These are phyloP conservation scores for Pelodytes ibericus DNA, from an alignment of 2,797 vertebrate genomes.

Conservation along the genomic window DNA sequence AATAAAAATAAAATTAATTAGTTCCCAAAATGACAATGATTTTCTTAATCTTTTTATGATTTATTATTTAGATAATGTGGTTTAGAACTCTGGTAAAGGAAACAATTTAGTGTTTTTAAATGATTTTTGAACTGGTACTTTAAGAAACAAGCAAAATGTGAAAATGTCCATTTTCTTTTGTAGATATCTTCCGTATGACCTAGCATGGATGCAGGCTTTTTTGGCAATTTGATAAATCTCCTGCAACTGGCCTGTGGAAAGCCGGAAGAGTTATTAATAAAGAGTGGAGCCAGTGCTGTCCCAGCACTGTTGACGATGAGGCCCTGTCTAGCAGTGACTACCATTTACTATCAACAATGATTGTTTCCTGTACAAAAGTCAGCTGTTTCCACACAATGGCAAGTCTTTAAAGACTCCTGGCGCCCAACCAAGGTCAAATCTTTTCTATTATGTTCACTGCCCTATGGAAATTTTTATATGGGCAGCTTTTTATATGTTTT, in stretches of 20 bases:
- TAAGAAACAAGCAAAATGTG: too few species aligned
- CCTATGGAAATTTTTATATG: slow-evolving; percentile 65
- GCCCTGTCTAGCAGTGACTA: slow-evolving; percentile 45
- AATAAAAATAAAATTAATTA: too few species aligned
- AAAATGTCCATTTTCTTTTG: too few species aligned
- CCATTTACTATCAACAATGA: slow-evolving; percentile 64
- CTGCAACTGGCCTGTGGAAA: slow-evolving; percentile 1
- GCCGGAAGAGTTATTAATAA: slow-evolving; percentile 51
- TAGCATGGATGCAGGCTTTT: slow-evolving; percentile 17
- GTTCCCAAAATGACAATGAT: too few species aligned
- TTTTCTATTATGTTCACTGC: slow-evolving; percentile 67
- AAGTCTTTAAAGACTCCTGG: slow-evolving; percentile 63
- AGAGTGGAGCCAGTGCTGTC: slow-evolving; percentile 50
- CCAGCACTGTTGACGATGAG: slow-evolving; percentile 50
- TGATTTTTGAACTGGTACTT: too few species aligned
- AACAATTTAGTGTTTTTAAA: too few species aligned
- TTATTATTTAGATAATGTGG: too few species aligned
- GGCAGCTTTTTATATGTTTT: slow-evolving; percentile 60
- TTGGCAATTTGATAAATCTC: slow-evolving; percentile 30
- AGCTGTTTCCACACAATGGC: slow-evolving; percentile 74
- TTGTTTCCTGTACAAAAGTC: slow-evolving; percentile 78
- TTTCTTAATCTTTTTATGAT: too few species aligned
- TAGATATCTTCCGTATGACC: too few species aligned
- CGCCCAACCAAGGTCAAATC: slow-evolving; percentile 74
- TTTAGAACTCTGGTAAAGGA: too few species aligned